phyloP scores from a whole-genome alignment of 2,797 vertebrate species.

The Manis crassicaudata region DNA sequence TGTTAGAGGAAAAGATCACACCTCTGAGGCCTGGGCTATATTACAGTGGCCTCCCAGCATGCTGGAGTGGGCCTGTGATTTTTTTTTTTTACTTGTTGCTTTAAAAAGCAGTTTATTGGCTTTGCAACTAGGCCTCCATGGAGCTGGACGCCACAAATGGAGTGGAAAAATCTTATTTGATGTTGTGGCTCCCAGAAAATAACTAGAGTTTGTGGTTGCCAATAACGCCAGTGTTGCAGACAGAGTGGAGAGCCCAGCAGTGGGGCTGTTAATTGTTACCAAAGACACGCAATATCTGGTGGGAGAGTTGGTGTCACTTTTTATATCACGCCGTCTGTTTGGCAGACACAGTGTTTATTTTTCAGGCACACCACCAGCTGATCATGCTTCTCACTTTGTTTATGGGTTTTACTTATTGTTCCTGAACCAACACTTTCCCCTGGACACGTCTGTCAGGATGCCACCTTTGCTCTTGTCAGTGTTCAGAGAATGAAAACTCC shows the following conservation, averaged over 20 bases:
- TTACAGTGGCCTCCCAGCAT: background rate
- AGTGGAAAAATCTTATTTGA: conserved; percentile 61
- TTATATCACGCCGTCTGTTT: background rate
- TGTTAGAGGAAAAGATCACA: background rate
- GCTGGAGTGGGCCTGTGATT: background rate
- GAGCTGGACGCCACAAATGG: conserved; percentile 52
- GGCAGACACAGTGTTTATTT: background rate
- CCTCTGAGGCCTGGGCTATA: background rate
- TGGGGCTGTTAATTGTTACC: conserved; percentile 35
- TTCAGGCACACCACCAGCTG: background rate
- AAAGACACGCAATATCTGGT: background rate
- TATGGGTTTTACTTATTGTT: background rate
- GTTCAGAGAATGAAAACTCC: conserved; percentile 5
- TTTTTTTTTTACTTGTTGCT: conserved; percentile 33
- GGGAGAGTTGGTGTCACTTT: background rate
- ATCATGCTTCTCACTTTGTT: background rate
- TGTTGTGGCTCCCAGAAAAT: conserved; percentile 41
- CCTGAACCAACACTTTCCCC: background rate
- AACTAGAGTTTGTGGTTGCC: background rate
- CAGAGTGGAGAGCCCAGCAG: background rate
- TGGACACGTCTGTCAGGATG: background rate
- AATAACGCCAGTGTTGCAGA: conserved; percentile 28
- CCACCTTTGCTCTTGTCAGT: conserved; percentile 6
- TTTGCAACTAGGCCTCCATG: background rate
- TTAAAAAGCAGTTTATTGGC: conserved; percentile 53